Conservation (phyloP, 2,797 vertebrate genomes). For the Sarcophilus harrisii region DNA sequence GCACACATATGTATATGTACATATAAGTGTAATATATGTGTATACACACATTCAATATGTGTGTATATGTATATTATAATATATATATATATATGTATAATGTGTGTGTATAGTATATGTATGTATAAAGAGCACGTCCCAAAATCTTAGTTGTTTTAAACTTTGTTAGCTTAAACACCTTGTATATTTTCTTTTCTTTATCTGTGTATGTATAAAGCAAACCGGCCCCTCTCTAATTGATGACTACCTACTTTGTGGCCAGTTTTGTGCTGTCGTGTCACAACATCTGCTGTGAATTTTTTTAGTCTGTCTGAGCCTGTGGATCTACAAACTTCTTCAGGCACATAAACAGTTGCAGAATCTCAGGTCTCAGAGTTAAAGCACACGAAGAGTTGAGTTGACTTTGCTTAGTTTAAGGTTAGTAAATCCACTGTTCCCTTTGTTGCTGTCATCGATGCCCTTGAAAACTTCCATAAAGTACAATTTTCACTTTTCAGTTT, state of each 20-base stretch:
- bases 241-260: background rate
- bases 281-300: background rate
- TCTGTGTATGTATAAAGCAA: background rate
- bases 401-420: background rate
- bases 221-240: background rate
- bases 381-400: background rate
- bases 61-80: background rate
- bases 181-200: background rate
- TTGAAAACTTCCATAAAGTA: constrained; percentile 2
- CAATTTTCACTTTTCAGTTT: constrained; percentile 19
- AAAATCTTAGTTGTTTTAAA: background rate
- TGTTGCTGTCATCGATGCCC: background rate
- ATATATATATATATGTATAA: background rate
- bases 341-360: background rate
- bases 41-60: background rate
- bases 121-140: too few species aligned
- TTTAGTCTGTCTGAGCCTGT: background rate
- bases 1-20: background rate
- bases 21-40: background rate
- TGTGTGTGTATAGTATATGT: background rate
- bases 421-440: background rate
- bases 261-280: background rate
- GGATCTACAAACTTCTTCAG: background rate
- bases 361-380: background rate
- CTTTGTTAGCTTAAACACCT: background rate